phyloP scores from a whole-genome alignment of 2,888 invertebrate species.

The Diabrotica balteata region DNA sequence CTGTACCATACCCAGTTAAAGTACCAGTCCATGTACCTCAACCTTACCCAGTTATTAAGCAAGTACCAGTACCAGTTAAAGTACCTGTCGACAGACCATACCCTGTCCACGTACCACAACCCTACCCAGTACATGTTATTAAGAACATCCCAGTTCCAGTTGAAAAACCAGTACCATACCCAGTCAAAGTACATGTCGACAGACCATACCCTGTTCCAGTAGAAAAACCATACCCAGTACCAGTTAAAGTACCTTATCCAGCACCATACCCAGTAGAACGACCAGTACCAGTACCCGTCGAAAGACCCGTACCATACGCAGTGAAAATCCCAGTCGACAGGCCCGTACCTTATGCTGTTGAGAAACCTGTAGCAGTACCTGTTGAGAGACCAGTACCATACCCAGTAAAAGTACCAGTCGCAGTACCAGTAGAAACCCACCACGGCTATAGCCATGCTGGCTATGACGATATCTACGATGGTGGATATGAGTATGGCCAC shows the following conservation, averaged over 20 bases:
- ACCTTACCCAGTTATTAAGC: conserved; percentile 74
- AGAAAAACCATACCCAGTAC: conserved; percentile 69
- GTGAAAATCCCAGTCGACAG: conserved; percentile 66
- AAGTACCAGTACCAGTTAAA: conserved; percentile 75
- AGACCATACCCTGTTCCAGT: conserved; percentile 68
- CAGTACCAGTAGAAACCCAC: conserved; percentile 45
- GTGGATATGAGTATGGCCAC: conserved; percentile 46
- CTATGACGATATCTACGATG: conserved; percentile 43
- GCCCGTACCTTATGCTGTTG: conserved; percentile 66
- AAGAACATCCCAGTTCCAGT: conserved; percentile 75
- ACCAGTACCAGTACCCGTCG: conserved; percentile 70
- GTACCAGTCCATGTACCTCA: conserved; percentile 79
- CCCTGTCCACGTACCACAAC: conserved; percentile 73
- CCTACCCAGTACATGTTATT: conserved; percentile 72
- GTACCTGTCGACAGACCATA: conserved; percentile 74
- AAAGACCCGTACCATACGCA: conserved; percentile 65
- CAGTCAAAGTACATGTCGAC: conserved; percentile 67
- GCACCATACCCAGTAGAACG: conserved; percentile 75
- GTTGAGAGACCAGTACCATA: conserved; percentile 69
- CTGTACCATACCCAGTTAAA: conserved; percentile 76
- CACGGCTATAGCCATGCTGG: conserved; percentile 40
- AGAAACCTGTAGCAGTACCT: conserved; percentile 72
- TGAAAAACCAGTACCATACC: conserved; percentile 71
- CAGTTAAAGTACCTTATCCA: conserved; percentile 72
- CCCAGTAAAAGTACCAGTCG: conserved; percentile 71